Conservation (phyloP, 2,113 vertebrate genomes). For the Aramus guarauna region DNA sequence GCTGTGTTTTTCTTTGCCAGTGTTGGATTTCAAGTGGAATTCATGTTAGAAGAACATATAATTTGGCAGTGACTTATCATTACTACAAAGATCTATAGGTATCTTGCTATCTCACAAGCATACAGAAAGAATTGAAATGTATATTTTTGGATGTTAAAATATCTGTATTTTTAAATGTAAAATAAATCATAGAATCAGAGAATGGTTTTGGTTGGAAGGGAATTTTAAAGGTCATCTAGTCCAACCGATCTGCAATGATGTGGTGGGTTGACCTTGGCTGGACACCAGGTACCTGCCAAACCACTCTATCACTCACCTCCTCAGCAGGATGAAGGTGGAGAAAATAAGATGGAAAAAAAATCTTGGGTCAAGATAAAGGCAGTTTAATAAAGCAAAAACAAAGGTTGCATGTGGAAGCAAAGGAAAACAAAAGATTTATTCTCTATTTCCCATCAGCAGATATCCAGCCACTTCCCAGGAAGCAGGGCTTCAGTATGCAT, state of each 20-base stretch:
- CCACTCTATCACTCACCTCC: too few species aligned
- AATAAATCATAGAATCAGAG: not conserved
- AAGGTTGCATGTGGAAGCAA: too few species aligned
- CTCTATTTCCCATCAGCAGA: too few species aligned
- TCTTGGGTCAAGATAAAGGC: too few species aligned
- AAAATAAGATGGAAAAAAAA: too few species aligned
- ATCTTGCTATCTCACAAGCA: not conserved
- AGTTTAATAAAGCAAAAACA: too few species aligned
- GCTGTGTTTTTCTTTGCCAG: not conserved
- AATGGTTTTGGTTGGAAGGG: not conserved
- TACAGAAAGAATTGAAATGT: not conserved
- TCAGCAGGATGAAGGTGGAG: too few species aligned
- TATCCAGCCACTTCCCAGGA: too few species aligned
- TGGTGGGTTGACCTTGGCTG: too few species aligned
- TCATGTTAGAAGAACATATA: not conserved
- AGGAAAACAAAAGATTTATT: too few species aligned
- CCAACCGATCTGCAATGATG: accelerated
- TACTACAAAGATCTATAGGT: not conserved
- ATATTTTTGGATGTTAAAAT: not conserved
- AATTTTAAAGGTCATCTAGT: not conserved
- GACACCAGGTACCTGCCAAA: too few species aligned
- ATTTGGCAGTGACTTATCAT: not conserved
- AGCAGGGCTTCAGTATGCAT: too few species aligned
- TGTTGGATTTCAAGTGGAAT: not conserved
- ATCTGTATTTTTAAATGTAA: not conserved